Evolutionary conservation across 1,140 invertebrate genomes (phyloP).

Genomic region (Halyomorpha halys): DNA sequence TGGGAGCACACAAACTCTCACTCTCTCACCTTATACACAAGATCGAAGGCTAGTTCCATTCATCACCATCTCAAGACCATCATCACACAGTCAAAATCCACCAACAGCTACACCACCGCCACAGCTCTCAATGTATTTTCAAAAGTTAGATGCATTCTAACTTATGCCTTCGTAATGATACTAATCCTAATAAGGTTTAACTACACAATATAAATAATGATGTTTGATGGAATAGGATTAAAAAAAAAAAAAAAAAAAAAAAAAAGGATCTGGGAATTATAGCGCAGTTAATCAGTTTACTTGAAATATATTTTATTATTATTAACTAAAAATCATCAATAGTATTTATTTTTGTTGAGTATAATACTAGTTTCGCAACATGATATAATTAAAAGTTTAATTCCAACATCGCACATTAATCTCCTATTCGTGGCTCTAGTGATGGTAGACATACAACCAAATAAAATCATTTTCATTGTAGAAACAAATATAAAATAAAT

Average conservation of each 20-base stretch:
- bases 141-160: constrained; percentile 10
- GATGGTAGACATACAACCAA: too few relatives aligned
- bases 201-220: not conserved
- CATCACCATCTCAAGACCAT: constrained; percentile 11
- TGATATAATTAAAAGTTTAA: too few relatives aligned
- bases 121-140: constrained; percentile 4
- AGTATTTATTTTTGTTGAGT: too few relatives aligned
- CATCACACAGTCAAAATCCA: constrained; percentile 10
- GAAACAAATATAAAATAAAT: too few relatives aligned
- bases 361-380: too few relatives aligned
- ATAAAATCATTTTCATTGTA: too few relatives aligned
- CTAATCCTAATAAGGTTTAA: not conserved
- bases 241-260: constrained; percentile 12
- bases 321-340: too few relatives aligned
- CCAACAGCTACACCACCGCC: constrained; percentile 6
- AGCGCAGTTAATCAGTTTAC: too few relatives aligned
- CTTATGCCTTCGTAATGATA: not conserved
- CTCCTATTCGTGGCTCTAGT: too few relatives aligned
- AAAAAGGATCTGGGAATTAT: not conserved
- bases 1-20: constrained; percentile 17
- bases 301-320: too few relatives aligned
- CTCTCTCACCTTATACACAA: constrained; percentile 17
- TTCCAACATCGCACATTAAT: too few relatives aligned
- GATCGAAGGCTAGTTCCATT: not conserved
- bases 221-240: not conserved